A percentile compares a stretch with the other conserved stretches of the same genome.
Conservation (phyloP, 2,888 invertebrate genomes). For the Euclidia mi region DNA sequence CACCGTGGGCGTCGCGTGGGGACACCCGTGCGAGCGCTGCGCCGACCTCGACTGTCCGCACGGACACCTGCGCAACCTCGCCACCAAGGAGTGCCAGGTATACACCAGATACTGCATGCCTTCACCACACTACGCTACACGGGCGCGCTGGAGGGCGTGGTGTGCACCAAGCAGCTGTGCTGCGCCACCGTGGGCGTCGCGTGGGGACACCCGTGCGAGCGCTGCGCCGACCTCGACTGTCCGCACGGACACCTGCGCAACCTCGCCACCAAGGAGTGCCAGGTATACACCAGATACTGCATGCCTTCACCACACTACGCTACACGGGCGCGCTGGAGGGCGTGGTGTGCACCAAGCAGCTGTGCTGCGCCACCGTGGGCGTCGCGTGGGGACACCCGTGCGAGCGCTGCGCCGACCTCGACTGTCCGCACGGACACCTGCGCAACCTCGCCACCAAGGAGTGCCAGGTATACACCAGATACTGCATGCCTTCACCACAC, state of each 20-base stretch:
- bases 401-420: slow-evolving; percentile 94
- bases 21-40: slow-evolving; percentile 96
- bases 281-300: too few relatives aligned
- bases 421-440: slow-evolving; percentile 94
- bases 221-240: slow-evolving; percentile 95
- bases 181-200: slow-evolving; percentile 97
- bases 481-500: too few relatives aligned
- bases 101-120: too few relatives aligned
- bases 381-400: slow-evolving; percentile 97
- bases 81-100: slow-evolving; percentile 94
- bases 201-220: slow-evolving; percentile 97
- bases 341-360: slow-evolving; percentile 96
- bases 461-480: slow-evolving; percentile 94
- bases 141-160: slow-evolving; percentile 95
- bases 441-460: slow-evolving; percentile 94
- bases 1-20: slow-evolving; percentile 97
- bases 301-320: too few relatives aligned
- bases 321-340: slow-evolving; percentile 96
- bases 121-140: too few relatives aligned
- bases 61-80: slow-evolving; percentile 94
- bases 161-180: slow-evolving; percentile 96
- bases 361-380: slow-evolving; percentile 97
- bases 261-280: slow-evolving; percentile 94
- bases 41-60: slow-evolving; percentile 94
- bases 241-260: slow-evolving; percentile 95